phyloP scores from a whole-genome alignment of 2,113 vertebrate species.

The Oophaga pumilio region DNA sequence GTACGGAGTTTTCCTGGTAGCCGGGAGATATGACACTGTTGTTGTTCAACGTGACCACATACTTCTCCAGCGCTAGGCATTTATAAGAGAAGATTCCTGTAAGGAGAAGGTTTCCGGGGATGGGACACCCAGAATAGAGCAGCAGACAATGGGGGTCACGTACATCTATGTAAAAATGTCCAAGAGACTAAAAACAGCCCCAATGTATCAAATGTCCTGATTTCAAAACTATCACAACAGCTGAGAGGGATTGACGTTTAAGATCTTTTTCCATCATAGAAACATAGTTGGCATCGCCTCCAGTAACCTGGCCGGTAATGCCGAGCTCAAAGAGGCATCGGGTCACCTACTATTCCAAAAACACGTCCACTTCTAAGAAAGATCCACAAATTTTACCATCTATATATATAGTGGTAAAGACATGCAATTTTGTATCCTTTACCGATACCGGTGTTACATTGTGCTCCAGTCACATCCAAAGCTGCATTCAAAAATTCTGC shows the following conservation, averaged over 20 bases:
- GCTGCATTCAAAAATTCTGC: too few species aligned
- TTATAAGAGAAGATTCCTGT: slow-evolving; percentile 35
- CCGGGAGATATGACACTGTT: background rate
- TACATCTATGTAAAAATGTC: slow-evolving; percentile 42
- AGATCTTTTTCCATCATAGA: slow-evolving; percentile 44
- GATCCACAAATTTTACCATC: background rate
- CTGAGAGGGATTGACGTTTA: slow-evolving; percentile 46
- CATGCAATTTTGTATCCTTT: too few species aligned
- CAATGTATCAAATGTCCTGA: slow-evolving; percentile 23
- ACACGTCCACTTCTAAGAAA: background rate
- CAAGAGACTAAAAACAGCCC: slow-evolving; percentile 30
- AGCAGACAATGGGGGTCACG: slow-evolving; percentile 41
- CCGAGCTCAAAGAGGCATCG: background rate
- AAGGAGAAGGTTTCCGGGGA: slow-evolving; percentile 30
- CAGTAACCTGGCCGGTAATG: slow-evolving; percentile 2
- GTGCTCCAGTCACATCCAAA: too few species aligned
- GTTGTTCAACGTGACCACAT: background rate
- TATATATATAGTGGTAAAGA: too few species aligned
- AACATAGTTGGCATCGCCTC: background rate
- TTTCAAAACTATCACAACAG: slow-evolving; percentile 26
- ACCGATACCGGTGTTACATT: too few species aligned
- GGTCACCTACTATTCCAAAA: background rate
- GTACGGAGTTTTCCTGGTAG: background rate
- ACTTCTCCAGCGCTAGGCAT: background rate
- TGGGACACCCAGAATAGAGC: slow-evolving; percentile 42